Conservation (phyloP, 1,140 invertebrate genomes). For the Meloidogyne floridensis region DNA sequence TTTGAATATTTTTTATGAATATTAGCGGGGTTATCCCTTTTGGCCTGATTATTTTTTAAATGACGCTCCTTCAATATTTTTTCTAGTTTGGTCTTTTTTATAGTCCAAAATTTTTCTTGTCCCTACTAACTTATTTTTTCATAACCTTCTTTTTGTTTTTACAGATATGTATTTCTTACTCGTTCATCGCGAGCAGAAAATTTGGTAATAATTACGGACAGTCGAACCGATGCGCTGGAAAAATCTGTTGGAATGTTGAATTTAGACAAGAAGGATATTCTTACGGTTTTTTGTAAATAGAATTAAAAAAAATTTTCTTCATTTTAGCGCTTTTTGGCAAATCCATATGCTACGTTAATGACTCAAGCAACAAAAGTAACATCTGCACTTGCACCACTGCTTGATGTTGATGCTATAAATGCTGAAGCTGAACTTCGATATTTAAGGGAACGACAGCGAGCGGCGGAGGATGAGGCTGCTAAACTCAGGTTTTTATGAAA, state of each 20-base stretch:
- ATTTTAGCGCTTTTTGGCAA: slow-evolving; percentile 49
- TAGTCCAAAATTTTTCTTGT: not conserved
- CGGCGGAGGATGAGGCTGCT: slow-evolving; percentile 23
- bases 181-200: slow-evolving; percentile 51
- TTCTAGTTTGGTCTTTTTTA: too few relatives aligned
- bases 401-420: slow-evolving; percentile 47
- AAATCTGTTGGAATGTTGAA: slow-evolving; percentile 56
- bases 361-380: slow-evolving; percentile 48
- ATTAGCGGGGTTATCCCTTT: too few relatives aligned
- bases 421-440: slow-evolving; percentile 23
- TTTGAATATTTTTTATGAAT: not conserved
- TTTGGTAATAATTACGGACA: slow-evolving; percentile 49
- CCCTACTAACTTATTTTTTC: not conserved
- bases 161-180: slow-evolving; percentile 42
- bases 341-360: slow-evolving; percentile 52
- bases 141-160: not conserved
- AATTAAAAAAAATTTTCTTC: not conserved
- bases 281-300: slow-evolving; percentile 38
- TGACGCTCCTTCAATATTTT: too few relatives aligned
- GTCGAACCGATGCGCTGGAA: slow-evolving; percentile 50
- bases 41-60: too few relatives aligned
- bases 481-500: slow-evolving; percentile 35
- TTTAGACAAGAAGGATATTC: slow-evolving; percentile 48
- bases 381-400: slow-evolving; percentile 41
- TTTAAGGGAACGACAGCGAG: slow-evolving; percentile 36